phyloP scores from a whole-genome alignment of 2,797 vertebrate species.

The Thaleichthys pacificus region DNA sequence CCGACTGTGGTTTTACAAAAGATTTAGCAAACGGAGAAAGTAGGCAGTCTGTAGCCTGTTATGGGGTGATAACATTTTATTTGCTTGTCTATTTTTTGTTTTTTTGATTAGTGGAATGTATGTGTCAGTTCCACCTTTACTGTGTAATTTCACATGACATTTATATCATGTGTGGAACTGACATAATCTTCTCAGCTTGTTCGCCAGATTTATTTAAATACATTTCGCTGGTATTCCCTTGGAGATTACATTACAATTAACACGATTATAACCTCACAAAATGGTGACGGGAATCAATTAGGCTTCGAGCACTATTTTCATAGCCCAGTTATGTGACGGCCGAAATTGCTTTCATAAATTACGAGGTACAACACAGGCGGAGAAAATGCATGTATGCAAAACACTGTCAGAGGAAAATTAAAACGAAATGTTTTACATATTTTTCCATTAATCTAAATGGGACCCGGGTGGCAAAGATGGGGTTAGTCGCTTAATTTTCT shows the following conservation, averaged over 20 bases:
- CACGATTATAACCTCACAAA: slow-evolving; percentile 90
- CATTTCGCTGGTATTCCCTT: slow-evolving; percentile 75
- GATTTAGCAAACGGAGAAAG: not conserved
- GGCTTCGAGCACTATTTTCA: slow-evolving; percentile 80
- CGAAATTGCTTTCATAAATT: slow-evolving; percentile 90
- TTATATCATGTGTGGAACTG: slow-evolving; percentile 73
- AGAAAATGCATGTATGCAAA: slow-evolving; percentile 77
- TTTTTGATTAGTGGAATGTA: slow-evolving; percentile 40
- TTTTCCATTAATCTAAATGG: slow-evolving; percentile 96
- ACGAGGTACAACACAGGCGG: slow-evolving; percentile 78
- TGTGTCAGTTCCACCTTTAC: slow-evolving; percentile 25
- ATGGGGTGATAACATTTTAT: slow-evolving; percentile 18
- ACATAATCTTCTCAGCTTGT: slow-evolving; percentile 69
- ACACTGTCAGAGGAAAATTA: slow-evolving; percentile 82
- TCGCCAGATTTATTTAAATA: slow-evolving; percentile 78
- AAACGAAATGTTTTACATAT: slow-evolving; percentile 88
- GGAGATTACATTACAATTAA: slow-evolving; percentile 89
- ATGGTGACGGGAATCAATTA: slow-evolving; percentile 95
- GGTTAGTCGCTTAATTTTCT: slow-evolving; percentile 86
- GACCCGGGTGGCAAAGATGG: slow-evolving; percentile 83
- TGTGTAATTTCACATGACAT: slow-evolving; percentile 73
- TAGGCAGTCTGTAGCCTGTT: not conserved
- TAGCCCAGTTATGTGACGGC: slow-evolving; percentile 70
- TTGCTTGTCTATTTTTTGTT: slow-evolving; percentile 28
- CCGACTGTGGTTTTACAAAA: not conserved